Conservation (phyloP, 2,113 vertebrate genomes). For the Tragelaphus buxtoni region DNA sequence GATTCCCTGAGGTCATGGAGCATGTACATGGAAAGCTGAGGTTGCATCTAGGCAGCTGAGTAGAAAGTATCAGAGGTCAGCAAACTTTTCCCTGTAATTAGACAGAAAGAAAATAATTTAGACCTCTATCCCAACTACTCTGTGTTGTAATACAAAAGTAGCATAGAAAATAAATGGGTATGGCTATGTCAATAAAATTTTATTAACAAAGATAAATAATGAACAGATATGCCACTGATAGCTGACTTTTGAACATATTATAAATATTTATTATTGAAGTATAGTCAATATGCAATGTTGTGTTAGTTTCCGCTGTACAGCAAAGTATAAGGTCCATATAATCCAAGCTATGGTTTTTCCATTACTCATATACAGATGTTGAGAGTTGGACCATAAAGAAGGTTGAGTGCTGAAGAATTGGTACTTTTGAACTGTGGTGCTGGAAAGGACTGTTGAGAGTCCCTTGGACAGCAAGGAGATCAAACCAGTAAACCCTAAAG, state of each 20-base stretch:
- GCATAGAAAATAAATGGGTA: fast-evolving
- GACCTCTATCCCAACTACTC: background rate
- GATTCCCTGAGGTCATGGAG: background rate
- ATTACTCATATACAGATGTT: background rate
- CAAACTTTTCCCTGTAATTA: background rate
- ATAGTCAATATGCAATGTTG: background rate
- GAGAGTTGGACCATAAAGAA: background rate
- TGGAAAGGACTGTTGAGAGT: background rate
- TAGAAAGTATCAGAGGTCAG: fast-evolving
- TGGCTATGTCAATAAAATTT: background rate
- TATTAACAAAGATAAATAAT: slow-evolving; percentile 52
- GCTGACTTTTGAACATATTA: slow-evolving; percentile 66
- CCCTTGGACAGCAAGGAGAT: background rate
- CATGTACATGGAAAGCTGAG: no score
- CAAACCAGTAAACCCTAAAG: background rate
- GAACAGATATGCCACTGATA: slow-evolving; percentile 68
- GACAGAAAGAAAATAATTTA: background rate
- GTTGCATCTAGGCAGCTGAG: background rate
- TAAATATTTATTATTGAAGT: background rate
- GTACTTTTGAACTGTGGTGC: background rate
- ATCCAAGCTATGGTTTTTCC: background rate
- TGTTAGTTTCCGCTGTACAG: background rate
- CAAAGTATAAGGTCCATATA: background rate
- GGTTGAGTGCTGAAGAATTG: background rate
- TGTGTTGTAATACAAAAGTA: fast-evolving